A percentile compares a stretch with the other conserved stretches of the same genome.
phyloP scores from a whole-genome alignment of 2,113 vertebrate species.

The Leptobrachium leishanense region DNA sequence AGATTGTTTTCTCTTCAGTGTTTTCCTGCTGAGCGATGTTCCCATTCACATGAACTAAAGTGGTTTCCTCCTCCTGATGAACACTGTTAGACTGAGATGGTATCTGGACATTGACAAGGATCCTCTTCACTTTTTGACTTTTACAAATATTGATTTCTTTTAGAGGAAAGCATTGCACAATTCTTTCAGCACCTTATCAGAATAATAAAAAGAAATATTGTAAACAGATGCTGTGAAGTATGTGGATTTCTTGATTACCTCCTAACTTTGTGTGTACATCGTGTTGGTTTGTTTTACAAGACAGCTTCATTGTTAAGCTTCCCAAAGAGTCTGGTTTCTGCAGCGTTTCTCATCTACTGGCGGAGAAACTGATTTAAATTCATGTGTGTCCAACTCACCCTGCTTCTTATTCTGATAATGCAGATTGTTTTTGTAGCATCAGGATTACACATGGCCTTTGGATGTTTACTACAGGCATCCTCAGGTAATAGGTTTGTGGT shows the following conservation, averaged over 20 bases:
- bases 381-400: too few species aligned
- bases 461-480: too few species aligned
- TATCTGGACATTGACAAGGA: not conserved
- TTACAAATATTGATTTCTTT: conserved; percentile 12
- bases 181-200: not conserved
- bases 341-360: too few species aligned
- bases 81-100: not conserved
- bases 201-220: not conserved
- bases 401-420: too few species aligned
- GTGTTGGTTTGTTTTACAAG: too few species aligned
- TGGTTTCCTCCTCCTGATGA: not conserved
- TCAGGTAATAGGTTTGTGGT: too few species aligned
- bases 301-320: too few species aligned
- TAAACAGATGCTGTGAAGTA: not conserved
- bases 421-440: too few species aligned
- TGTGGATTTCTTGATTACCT: not conserved
- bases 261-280: too few species aligned
- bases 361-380: too few species aligned
- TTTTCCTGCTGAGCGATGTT: not conserved
- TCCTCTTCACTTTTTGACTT: not conserved
- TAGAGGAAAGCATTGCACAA: not conserved
- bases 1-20: not conserved
- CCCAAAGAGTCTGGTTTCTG: too few species aligned
- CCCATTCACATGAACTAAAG: not conserved
- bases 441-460: too few species aligned